Base-by-base conservation (phyloP, 2,113 vertebrate genomes). In the Tetraodon nigroviridis region DNA sequence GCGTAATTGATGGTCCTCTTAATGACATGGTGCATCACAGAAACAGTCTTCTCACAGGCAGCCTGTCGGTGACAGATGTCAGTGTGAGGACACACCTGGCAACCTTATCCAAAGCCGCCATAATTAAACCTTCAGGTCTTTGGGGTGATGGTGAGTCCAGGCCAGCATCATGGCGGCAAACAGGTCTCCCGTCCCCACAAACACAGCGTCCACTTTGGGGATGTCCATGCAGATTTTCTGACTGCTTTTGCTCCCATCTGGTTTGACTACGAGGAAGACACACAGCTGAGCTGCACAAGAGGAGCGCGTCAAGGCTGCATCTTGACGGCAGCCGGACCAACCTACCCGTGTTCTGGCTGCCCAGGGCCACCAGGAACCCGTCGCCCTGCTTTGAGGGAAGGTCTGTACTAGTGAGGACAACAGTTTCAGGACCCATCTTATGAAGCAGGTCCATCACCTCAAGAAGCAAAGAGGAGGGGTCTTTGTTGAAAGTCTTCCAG, bases 381-480 rank as follows among this genome's bases (percentile, higher is more conserved):
- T 89, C 90, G 69, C 95, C 95, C 41, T 57, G 66, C 14, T 88
- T 69, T 0, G 93, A 92, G 3, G 90, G 93, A 3, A 99, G 90
- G 63, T 98, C 91, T 4, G 95, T 95, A 79, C 96, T 98, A 50
- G 97, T 99, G 84, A 99, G 95, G 71, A 99, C 94, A 67, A 99
- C 96, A 0, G 93, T 98, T 56, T 93, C 89, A n/a, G 96, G 97
- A 69, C 97, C 97, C 94, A 97, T 93, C 37, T 91, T 76, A 77
- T 98, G 97, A 46, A 99, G 92, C 71, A 93, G 50, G 69, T 98
- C 93, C 96, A 99, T 98, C 10, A 95, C 95, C 97, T 99, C 63
- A 8, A 82, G 18, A 1, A 15, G 4, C 7, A 18, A 59, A 49
- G 3, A 76, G 48, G 29, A 7, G 2, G 1, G 50, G 49, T 57